Base-by-base conservation (phyloP, 2,797 vertebrate genomes). In the Adelosebastes latens region DNA sequence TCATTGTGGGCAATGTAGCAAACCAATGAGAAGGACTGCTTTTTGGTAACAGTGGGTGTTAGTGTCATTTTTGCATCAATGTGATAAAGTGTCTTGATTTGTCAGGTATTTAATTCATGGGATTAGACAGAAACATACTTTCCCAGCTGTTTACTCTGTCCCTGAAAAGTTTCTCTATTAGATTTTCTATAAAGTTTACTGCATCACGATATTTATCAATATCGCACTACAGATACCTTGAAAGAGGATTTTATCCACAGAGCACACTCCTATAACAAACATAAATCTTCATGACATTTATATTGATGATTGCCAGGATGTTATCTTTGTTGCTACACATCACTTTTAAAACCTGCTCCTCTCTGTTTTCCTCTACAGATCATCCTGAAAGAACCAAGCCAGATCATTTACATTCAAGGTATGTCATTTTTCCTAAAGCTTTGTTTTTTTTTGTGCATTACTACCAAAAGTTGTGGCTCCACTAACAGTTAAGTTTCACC, bases 351-450 rank as follows among this genome's bases (percentile, higher is more conserved):
- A 60, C 29, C 39, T 2, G 1, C 12, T 7, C 8, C 3, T 72
- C 32, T 81, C 25, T 75, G 13, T 76, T 73, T 66, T 69, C 55
- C 80, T 91, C 93, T 85, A 34, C 94, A 99, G 98, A 97, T 95
- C 92, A 92, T 83, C 95, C 95, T 83, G 96, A 97, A 88, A 95
- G 96, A 93, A 96, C 95, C 92, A 97, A 98, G 83, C 89, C 96
- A 82, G 96, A 97, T 61, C 95, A 91, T 86, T 94, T 94, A 42
- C 95, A 94, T 82, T 94, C 95, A 81, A 96, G 97, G 98, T 99
- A 95, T 11, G 81, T 66, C 5, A 1, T 39, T 69, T 32, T 27
- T 2, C 24, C 27, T 22, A 9, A 1, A 18, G 2, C 16, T 7
- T 52, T 65, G 8, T 16, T 66, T 46, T 66, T 56, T 52, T 59